A percentile compares a stretch with the other conserved stretches of the same genome.
Evolutionary conservation across 2,797 vertebrate species (phyloP).

Genomic region (Hydrocynus forskahlii): DNA sequence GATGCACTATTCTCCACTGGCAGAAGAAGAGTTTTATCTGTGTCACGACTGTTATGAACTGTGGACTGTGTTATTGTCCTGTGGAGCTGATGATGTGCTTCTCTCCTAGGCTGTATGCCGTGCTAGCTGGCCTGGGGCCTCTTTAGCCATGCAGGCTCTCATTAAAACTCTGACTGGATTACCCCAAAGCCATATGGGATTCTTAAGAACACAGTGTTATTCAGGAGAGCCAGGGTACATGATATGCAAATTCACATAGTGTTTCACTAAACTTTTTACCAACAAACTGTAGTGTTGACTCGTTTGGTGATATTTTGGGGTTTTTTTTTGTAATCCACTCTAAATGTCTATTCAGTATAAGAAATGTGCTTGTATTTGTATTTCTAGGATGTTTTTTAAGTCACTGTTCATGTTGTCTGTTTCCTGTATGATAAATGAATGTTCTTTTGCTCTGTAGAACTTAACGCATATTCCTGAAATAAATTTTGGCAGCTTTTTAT

Average conservation of each 20-base stretch:
- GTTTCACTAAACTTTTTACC: neutral
- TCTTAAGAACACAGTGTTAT: slow-evolving; percentile 83
- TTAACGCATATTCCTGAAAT: slow-evolving; percentile 40
- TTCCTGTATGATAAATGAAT: slow-evolving; percentile 26
- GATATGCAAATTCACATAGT: slow-evolving; percentile 33
- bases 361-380: slow-evolving; percentile 34
- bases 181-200: slow-evolving; percentile 84
- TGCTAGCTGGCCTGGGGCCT: slow-evolving; percentile 86
- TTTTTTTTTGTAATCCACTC: neutral
- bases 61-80: slow-evolving; percentile 30
- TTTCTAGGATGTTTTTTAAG: slow-evolving; percentile 32
- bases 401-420: slow-evolving; percentile 28
- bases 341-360: slow-evolving; percentile 21
- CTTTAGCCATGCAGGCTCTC: slow-evolving; percentile 83
- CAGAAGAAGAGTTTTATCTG: slow-evolving; percentile 30
- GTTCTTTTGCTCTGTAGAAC: slow-evolving; percentile 32
- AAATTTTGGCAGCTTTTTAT: slow-evolving; percentile 46
- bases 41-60: slow-evolving; percentile 32
- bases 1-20: neutral
- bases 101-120: slow-evolving; percentile 86
- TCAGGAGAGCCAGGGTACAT: slow-evolving; percentile 69
- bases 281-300: neutral
- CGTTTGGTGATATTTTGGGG: neutral
- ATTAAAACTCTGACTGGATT: slow-evolving; percentile 84
- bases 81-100: slow-evolving; percentile 60